Percentiles rank a stretch among this genome's conserved stretches.
phyloP scores from a whole-genome alignment of 2,113 vertebrate genomes.

The Oncorhynchus tshawytscha region DNA sequence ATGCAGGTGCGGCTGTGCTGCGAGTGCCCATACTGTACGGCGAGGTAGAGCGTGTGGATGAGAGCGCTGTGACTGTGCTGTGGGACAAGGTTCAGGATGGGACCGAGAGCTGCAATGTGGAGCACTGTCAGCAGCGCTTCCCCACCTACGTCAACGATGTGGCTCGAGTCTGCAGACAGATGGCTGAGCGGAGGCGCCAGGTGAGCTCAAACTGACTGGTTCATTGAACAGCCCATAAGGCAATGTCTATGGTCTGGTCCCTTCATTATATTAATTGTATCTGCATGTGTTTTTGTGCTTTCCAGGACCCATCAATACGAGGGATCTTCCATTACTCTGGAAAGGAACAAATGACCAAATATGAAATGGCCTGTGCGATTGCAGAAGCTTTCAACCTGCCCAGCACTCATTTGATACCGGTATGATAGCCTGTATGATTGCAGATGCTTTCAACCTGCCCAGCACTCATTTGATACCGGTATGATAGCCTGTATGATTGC shows the following conservation, averaged over 20 bases:
- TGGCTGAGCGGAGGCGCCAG: conserved; percentile 85
- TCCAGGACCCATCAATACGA: conserved; percentile 84
- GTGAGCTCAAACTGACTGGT: conserved; percentile 54
- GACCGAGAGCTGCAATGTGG: conserved; percentile 83
- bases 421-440: conserved; percentile 60
- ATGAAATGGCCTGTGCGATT: conserved; percentile 91
- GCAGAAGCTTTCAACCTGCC: conserved; percentile 92
- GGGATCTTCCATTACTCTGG: conserved; percentile 94
- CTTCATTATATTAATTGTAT: too few relatives aligned
- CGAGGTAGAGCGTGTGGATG: conserved; percentile 86
- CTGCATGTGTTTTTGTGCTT: too few relatives aligned
- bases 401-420: conserved; percentile 87
- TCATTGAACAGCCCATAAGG: too few relatives aligned
- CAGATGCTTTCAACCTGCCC: too few relatives aligned
- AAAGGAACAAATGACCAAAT: conserved; percentile 96
- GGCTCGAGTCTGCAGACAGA: conserved; percentile 84
- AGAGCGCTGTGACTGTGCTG: conserved; percentile 89
- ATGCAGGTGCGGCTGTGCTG: conserved; percentile 84
- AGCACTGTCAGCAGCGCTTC: conserved; percentile 90
- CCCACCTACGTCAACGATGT: conserved; percentile 89
- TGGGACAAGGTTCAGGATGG: conserved; percentile 88
- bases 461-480: too few relatives aligned
- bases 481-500: conserved; percentile 82
- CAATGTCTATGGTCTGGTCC: too few relatives aligned
- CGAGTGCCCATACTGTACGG: conserved; percentile 90